These are phyloP conservation scores for Drosophila siamana DNA, from an alignment of 2,888 invertebrate species.

Conservation along the genomic window DNA sequence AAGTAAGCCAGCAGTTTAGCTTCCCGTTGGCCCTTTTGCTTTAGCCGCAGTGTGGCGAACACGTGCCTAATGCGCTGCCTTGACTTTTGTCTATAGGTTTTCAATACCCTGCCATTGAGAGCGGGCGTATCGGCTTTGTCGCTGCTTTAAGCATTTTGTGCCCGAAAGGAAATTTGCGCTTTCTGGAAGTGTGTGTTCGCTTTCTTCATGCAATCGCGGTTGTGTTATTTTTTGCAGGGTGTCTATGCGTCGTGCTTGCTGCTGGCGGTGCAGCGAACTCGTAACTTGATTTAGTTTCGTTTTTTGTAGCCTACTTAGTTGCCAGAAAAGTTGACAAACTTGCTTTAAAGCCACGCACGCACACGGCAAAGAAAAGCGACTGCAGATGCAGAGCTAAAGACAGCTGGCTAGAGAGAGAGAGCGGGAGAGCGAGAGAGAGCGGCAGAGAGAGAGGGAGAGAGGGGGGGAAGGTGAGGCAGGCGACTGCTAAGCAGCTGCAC, in stretches of 20 bases:
- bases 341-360: constrained; percentile 54
- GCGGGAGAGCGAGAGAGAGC: neutral
- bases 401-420: neutral
- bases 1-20: no score
- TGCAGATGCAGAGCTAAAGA: neutral
- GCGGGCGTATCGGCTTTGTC: neutral
- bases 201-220: no score
- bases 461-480: no score
- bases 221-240: constrained; percentile 12
- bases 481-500: constrained; percentile 26
- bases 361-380: neutral
- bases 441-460: neutral
- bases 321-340: constrained; percentile 59
- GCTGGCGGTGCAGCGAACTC: neutral
- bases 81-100: constrained; percentile 47
- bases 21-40: neutral
- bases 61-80: constrained; percentile 58
- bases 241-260: neutral
- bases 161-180: no score
- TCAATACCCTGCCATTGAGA: constrained; percentile 14
- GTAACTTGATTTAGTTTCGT: constrained; percentile 24
- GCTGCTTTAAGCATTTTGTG: no score
- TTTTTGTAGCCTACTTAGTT: constrained; percentile 39
- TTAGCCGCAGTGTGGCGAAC: constrained; percentile 17
- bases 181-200: no score